Evolutionary conservation across 2,888 invertebrate genomes (phyloP).

Genomic region (Scaeva pyrastri): DNA sequence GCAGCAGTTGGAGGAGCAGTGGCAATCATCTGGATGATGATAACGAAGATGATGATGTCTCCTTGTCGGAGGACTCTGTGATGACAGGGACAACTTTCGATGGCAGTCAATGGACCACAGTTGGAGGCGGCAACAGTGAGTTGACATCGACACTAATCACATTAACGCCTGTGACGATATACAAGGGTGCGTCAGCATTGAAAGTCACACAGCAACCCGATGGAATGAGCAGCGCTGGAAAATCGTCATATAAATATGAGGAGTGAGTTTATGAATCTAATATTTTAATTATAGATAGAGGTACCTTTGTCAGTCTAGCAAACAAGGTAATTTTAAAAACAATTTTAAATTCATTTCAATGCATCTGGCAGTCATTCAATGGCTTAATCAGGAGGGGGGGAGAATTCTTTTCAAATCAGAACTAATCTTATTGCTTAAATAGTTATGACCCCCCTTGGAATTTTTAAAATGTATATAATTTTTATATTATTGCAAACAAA

Average conservation of each 20-base stretch:
- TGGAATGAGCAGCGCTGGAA: constrained; percentile 76
- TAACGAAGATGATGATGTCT: constrained; percentile 66
- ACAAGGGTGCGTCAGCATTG: constrained; percentile 83
- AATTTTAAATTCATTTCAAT: no score
- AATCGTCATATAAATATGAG: constrained; percentile 81
- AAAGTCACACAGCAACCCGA: constrained; percentile 80
- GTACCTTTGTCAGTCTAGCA: neutral
- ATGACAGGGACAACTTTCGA: constrained; percentile 32
- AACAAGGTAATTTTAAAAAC: neutral
- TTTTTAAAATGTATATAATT: no score
- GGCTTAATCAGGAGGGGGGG: no score
- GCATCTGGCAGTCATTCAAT: no score
- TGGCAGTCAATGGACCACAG: constrained; percentile 51
- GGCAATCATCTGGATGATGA: constrained; percentile 64
- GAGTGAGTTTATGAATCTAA: constrained; percentile 77
- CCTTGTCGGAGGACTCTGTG: constrained; percentile 65
- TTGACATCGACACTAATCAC: constrained; percentile 83
- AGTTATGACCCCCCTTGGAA: no score
- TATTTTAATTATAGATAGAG: neutral
- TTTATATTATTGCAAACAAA: no score
- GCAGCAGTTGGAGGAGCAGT: constrained; percentile 1
- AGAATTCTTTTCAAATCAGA: no score
- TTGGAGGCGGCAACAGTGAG: constrained; percentile 53
- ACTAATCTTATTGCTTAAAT: no score
- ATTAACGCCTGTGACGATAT: constrained; percentile 83